phyloP scores from a whole-genome alignment of 2,113 vertebrate genomes.

The Pantherophis guttatus region DNA sequence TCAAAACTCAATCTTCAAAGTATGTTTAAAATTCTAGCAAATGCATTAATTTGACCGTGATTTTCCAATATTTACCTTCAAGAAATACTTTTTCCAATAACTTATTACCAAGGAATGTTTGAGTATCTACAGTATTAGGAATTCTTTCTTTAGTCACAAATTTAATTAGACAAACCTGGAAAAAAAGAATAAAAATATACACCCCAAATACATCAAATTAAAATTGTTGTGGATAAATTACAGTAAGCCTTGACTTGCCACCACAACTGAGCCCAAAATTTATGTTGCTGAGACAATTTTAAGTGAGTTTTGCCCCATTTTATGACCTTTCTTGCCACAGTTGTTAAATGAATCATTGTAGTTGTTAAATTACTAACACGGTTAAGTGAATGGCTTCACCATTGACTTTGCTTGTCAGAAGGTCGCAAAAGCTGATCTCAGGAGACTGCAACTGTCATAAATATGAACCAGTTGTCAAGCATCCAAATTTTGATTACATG shows the following conservation, averaged over 20 bases:
- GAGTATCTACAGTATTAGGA: not conserved
- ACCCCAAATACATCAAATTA: not conserved
- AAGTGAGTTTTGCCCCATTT: not conserved
- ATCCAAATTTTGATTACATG: not conserved
- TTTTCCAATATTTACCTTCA: not conserved
- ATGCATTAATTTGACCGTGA: not conserved
- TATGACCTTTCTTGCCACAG: not conserved
- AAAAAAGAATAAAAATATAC: not conserved
- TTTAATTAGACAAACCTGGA: not conserved
- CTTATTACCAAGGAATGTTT: not conserved
- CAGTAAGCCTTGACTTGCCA: not conserved
- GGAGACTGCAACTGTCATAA: not conserved
- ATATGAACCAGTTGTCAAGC: not conserved
- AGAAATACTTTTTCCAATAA: not conserved
- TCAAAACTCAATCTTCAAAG: accelerated
- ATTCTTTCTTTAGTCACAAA: not conserved
- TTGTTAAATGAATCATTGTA: not conserved
- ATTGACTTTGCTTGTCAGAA: not conserved
- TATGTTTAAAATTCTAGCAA: accelerated
- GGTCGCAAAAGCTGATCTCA: not conserved
- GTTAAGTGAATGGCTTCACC: not conserved
- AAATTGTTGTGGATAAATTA: not conserved
- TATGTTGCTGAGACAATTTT: not conserved
- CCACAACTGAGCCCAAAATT: not conserved
- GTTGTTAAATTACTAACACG: not conserved